phyloP scores from a whole-genome alignment of 2,797 vertebrate genomes.

The Picus viridis region DNA sequence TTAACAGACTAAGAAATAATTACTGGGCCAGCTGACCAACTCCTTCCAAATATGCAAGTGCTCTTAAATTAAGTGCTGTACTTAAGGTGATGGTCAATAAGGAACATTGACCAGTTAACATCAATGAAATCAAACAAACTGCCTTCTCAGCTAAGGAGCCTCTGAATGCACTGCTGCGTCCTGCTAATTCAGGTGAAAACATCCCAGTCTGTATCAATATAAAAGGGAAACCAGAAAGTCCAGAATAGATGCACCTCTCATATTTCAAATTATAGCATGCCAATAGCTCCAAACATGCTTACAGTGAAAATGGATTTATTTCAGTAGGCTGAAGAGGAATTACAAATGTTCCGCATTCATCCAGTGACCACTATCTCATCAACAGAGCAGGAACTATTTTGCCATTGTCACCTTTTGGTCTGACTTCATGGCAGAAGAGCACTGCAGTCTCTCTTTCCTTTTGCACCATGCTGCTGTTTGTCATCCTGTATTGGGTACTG shows the following conservation, averaged over 20 bases:
- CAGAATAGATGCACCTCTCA: background rate
- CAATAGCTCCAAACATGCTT: background rate
- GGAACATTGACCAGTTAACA: background rate
- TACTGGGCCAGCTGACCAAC: background rate
- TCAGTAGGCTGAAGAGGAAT: background rate
- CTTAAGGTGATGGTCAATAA: background rate
- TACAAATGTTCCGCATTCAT: background rate
- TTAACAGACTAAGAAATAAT: background rate
- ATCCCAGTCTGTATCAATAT: background rate
- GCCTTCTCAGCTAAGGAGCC: background rate
- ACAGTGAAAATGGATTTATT: background rate
- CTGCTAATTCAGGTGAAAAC: background rate
- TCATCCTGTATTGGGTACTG: background rate
- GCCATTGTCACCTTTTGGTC: background rate
- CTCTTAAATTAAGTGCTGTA: background rate
- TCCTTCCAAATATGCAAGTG: background rate
- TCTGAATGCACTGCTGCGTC: background rate
- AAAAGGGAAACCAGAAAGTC: background rate
- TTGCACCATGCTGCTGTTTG: background rate
- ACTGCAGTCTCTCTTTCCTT: background rate
- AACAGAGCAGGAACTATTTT: background rate
- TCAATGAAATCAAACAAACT: slow-evolving; percentile 5
- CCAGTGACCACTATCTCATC: background rate
- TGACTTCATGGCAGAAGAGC: background rate
- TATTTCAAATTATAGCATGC: background rate